A percentile compares a stretch with the other conserved stretches of the same genome.
Evolutionary conservation across 2,888 invertebrate genomes (phyloP).

Genomic region (Cerceris rybyensis): DNA sequence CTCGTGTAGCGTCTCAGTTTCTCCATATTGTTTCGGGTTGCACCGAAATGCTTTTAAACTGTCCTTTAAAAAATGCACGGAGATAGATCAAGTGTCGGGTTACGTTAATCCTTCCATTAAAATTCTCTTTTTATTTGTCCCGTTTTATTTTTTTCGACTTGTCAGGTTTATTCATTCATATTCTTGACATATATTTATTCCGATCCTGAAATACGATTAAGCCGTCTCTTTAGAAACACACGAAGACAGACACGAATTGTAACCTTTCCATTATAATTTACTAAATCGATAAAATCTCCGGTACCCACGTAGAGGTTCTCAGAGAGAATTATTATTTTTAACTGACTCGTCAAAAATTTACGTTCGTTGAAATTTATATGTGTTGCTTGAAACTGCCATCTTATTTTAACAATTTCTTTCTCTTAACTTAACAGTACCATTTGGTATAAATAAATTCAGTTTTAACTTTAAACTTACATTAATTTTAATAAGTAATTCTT

Average conservation of each 20-base stretch:
- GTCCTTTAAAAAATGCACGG: conserved; percentile 44
- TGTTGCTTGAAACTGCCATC: too few species aligned
- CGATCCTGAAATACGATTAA: conserved; percentile 45
- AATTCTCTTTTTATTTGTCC: conserved; percentile 20
- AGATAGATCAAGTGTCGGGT: conserved; percentile 40
- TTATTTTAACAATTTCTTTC: too few species aligned
- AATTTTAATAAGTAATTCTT: too few species aligned
- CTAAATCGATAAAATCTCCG: conserved; percentile 42
- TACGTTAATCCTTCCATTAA: conserved; percentile 35
- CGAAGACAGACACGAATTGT: conserved; percentile 40
- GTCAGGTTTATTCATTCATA: conserved; percentile 12
- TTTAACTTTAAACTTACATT: too few species aligned
- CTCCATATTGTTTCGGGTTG: conserved; percentile 49
- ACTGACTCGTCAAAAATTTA: too few species aligned
- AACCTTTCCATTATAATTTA: conserved; percentile 52
- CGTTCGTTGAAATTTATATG: too few species aligned
- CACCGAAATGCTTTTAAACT: conserved; percentile 62
- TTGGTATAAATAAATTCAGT: too few species aligned
- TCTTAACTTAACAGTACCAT: too few species aligned
- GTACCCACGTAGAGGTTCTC: conserved; percentile 33
- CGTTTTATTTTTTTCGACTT: conserved; percentile 33
- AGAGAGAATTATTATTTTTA: conserved; percentile 1
- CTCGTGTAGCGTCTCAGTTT: too few species aligned
- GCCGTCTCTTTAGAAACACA: conserved; percentile 36
- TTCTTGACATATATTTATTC: conserved; percentile 44